Evolutionary conservation across 2,113 vertebrate genomes (phyloP), one percentile per base, ranked within the genome.

Genomic region (Setophaga kirtlandii): DNA sequence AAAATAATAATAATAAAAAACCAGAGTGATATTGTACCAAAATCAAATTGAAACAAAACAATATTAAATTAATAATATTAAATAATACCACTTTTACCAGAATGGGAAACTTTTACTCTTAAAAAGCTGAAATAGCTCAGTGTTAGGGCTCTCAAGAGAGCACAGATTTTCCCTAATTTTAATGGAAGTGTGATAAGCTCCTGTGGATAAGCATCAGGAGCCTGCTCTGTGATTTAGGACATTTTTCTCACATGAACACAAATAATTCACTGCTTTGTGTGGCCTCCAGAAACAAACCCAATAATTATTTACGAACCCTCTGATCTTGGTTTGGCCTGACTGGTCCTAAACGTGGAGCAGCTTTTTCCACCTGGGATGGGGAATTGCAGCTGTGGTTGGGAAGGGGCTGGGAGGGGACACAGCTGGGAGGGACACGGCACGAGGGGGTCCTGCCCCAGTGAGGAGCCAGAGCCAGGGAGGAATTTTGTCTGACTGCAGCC

Each of bases 71-170:
- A 94, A 78, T 91, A 52, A 84, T 79, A 75, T 63, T 41, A 82
- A 89, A 82, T 91, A 87, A 64, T 89, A 87, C 47, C 62, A 24
- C 69, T 91, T 91, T 52, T 83, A 93, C 82, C 79, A 80, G 67
- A 70, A 92, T 69, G 59, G 94, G 63, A 94, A 95, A 95, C n/a
- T 93, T 87, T 85, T 75, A 41, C 86, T 89, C 67, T 86, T 71
- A 85, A 90, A 90, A 91, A 77, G 52, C 58, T 95, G 88, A 97
- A 93, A 95, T 73, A n/a, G 23, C 47, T 76, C 41, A 73, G 49
- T 87, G 92, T 88, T 90, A 65, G 1, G 49, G 75, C 55, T 77
- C 96, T 86, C 88, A 41, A 22, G 94, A 90, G 85, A 93, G 46
- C 67, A 20, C 28, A 73, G 83, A 69, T 62, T 94, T 88, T 65